Percentiles rank a stretch among this genome's conserved stretches.
Evolutionary conservation across 2,113 vertebrate species (phyloP).

Genomic region (Gadus macrocephalus): DNA sequence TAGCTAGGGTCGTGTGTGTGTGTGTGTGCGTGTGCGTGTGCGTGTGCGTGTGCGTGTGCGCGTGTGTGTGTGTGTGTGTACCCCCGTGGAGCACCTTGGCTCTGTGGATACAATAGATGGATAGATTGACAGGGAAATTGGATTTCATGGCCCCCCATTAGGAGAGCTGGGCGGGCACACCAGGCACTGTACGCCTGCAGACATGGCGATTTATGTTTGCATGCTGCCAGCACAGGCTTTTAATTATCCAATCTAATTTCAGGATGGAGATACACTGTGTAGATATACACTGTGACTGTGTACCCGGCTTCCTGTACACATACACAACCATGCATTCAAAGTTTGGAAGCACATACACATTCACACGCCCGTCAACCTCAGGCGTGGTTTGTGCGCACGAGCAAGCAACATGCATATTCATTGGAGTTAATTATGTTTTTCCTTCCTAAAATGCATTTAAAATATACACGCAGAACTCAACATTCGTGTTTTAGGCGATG

Average conservation of each 20-base stretch:
- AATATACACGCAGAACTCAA: no score
- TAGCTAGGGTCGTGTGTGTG: no score
- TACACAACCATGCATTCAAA: neutral
- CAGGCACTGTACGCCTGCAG: conserved; percentile 28
- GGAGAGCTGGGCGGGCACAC: conserved; percentile 32
- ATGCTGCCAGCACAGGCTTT: conserved; percentile 11
- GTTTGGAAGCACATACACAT: neutral
- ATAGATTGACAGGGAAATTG: conserved; percentile 46
- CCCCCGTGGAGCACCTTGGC: neutral
- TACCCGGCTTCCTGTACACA: neutral
- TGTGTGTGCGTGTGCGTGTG: no score
- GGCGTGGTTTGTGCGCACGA: neutral
- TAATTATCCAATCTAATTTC: conserved; percentile 17
- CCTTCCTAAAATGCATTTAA: neutral
- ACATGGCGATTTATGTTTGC: conserved; percentile 36
- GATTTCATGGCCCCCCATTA: conserved; percentile 45
- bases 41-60: no score
- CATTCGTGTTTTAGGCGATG: no score
- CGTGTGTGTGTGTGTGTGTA: neutral
- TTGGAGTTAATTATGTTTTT: neutral
- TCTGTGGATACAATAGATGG: conserved; percentile 17
- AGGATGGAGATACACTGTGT: neutral
- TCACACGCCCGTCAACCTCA: neutral
- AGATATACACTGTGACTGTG: neutral
- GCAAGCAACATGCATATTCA: neutral